Percentiles rank a stretch among this genome's conserved stretches.
phyloP scores from a whole-genome alignment of 2,113 vertebrate genomes.

The Narcine bancroftii region DNA sequence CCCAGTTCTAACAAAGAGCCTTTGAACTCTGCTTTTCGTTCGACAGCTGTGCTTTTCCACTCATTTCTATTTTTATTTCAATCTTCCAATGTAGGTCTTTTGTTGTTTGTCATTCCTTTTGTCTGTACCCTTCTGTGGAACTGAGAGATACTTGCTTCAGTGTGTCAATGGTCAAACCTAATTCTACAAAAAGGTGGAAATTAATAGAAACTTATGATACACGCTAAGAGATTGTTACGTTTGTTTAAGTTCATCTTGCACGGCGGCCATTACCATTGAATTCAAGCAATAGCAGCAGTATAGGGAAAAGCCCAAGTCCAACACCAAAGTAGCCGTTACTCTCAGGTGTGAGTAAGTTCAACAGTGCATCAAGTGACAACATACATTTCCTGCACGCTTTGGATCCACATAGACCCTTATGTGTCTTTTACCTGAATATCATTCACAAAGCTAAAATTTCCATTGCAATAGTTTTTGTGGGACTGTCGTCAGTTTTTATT shows the following conservation, averaged over 20 bases:
- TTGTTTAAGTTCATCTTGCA: background rate
- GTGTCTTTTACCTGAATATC: background rate
- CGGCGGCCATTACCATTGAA: background rate
- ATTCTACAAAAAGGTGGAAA: background rate
- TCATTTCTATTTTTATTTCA: too few species aligned
- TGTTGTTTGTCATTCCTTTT: too few species aligned
- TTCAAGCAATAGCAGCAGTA: background rate
- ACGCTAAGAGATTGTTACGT: background rate
- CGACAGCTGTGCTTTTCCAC: too few species aligned
- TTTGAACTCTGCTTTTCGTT: too few species aligned
- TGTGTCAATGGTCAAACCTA: background rate
- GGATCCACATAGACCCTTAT: background rate
- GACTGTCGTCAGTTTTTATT: background rate
- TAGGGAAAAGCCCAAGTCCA: background rate
- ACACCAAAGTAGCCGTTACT: background rate
- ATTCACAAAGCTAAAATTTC: background rate
- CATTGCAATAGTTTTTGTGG: background rate
- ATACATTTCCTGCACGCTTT: background rate
- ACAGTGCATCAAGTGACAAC: background rate
- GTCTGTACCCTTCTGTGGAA: background rate
- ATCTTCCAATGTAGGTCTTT: too few species aligned
- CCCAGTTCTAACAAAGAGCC: too few species aligned
- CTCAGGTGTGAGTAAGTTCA: background rate
- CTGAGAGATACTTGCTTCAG: background rate
- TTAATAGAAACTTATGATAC: background rate